Base-by-base conservation (phyloP, 2,113 vertebrate species). In the Triplophysa rosa region DNA sequence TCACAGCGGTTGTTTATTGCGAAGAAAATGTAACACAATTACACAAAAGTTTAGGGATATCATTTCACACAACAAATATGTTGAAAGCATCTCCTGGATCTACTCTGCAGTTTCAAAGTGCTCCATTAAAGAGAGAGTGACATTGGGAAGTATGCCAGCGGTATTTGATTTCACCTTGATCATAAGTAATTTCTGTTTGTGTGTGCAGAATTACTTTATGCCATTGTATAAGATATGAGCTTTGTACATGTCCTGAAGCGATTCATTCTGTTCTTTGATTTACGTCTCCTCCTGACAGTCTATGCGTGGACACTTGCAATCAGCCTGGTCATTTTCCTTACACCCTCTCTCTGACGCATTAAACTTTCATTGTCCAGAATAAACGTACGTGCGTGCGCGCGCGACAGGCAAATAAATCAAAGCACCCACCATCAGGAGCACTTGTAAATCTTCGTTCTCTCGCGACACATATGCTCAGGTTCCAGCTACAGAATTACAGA, bases 401-500 rank as follows among this genome's bases (percentile, higher is more conserved):
- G 52, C 17, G 21, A 47, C n/a, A n/a, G 58, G 79, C 7, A 37
- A 76, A 80, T 80, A 80, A 80, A 81, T 76, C 64, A 68, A 61
- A 42, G 47, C 64, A 71, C 74, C 71, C 33, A 7, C 71, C 79
- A 65, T 75, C 54, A 67, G 58, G 65, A 67, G 79, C 64, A 75
- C 71, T 81, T 72, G 67, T 79, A 79, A 79, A 72, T 79, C 78
- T 69, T 13, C n/a, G 52, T 52, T 61, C 52, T 76, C 72, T 67
- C 56, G 52, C 19, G 45, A 66, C 47, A 70, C 78, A 79, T 65
- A 54, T 59, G 59, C 58, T 79, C 78, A 64, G 42, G 58, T 71
- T 79, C 26, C 61, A 76, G 82, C 71, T 75, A 47, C 65, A 42
- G 71, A 81, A 81, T 76, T 76, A 69, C 70, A 80, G 40, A 54